Evolutionary conservation across 2,113 vertebrate species (phyloP).

Genomic region (Sterna hirundo): DNA sequence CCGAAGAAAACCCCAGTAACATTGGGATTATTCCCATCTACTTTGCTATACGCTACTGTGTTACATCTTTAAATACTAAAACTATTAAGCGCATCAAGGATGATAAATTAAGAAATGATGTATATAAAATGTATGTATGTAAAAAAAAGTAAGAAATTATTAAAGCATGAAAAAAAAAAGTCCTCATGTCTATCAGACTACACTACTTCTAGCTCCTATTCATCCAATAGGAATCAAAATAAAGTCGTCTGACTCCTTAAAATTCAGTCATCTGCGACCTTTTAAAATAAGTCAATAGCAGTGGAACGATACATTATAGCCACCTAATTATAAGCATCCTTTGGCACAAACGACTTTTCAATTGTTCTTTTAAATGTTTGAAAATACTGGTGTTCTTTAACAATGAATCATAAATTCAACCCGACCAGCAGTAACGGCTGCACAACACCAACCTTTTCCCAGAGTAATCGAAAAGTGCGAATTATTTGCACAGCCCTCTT

Average conservation of each 20-base stretch:
- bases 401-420: background rate
- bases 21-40: background rate
- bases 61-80: background rate
- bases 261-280: background rate
- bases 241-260: background rate
- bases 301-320: background rate
- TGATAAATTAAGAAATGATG: background rate
- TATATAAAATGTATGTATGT: no score
- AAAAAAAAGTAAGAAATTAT: background rate
- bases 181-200: no score
- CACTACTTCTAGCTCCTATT: background rate
- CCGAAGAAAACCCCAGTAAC: background rate
- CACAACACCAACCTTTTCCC: background rate
- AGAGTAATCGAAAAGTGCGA: background rate
- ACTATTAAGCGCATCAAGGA: background rate
- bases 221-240: background rate
- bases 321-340: background rate
- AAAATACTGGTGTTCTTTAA: background rate
- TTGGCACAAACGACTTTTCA: background rate
- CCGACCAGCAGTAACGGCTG: background rate
- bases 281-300: background rate
- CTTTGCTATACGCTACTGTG: background rate
- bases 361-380: background rate
- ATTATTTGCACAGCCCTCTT: background rate
- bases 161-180: background rate